Base-by-base conservation (phyloP, 2,888 invertebrate genomes). In the Lochmaea capreae region DNA sequence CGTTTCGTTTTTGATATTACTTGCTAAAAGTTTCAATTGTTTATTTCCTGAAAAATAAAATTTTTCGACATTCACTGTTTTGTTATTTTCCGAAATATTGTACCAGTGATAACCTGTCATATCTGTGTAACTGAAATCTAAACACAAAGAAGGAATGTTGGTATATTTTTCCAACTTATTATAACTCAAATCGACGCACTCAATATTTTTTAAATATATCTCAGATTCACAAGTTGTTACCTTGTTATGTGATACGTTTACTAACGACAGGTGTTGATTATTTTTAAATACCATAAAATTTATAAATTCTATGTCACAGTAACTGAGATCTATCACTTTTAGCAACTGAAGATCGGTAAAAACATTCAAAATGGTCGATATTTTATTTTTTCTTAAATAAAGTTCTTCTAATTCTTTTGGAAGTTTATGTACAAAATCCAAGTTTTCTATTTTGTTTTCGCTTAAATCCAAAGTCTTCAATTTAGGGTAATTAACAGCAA, bases 131-230 rank as follows among this genome's bases (percentile, higher is more conserved):
- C 75, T 75, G 26, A 77, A 72, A 46, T 77, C 75, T 16, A 77
- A 69, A 26, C 77, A 77, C 18, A 70, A 75, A 11, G 73, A 73
- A 0, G 77, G 77, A 39, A 77, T 68, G 39, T 77, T 77, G 14
- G 68, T 22, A 42, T 73, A 71, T 14, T 71, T 75, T 10, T 71
- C 42, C 26, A 77, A 46, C 10, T 71, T 61, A 42, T 77, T 77
- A 49, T 70, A 58, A 22, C 77, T 77, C 22, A 77, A 67, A 33
- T 77, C 77, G n/a, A 77, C 75, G 46, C 77, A 77, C 54, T 68
- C 46, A n/a, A 77, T 74, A 58, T 75, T 77, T 54, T 75, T 77
- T n/a, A 77, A 63, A 54, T 67, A 75, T 70, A 73, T 67, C 11
- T 73, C 71, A 4, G 77, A 75, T 22, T 66, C 62, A 10, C 73